These are phyloP conservation scores for Malthinus flaveolus DNA, from an alignment of 2,888 invertebrate species.

Conservation along the genomic window DNA sequence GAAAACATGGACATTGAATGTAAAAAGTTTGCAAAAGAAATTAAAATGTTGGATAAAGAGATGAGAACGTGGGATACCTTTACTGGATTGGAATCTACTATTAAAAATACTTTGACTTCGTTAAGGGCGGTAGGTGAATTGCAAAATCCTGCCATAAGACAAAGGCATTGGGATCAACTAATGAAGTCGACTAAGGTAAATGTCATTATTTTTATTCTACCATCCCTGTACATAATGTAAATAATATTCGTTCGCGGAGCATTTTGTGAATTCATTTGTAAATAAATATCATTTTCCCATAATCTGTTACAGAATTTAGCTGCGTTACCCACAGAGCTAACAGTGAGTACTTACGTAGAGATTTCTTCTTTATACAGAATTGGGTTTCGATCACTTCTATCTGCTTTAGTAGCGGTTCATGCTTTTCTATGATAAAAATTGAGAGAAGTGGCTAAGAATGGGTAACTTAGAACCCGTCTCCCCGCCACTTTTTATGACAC, in stretches of 20 bases:
- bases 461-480: no score
- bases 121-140: conserved; percentile 92
- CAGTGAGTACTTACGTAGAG: conserved; percentile 64
- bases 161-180: conserved; percentile 95
- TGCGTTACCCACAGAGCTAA: conserved; percentile 77
- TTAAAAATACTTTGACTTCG: conserved; percentile 96
- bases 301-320: conserved; percentile 75
- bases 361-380: no score
- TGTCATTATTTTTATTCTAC: no score
- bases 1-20: conserved; percentile 99
- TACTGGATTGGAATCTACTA: conserved; percentile 82
- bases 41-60: conserved; percentile 90
- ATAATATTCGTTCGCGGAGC: conserved; percentile 15
- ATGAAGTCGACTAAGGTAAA: conserved; percentile 94
- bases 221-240: conserved; percentile 29
- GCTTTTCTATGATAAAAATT: no score
- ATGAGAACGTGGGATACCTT: conserved; percentile 96
- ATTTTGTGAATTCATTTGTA: conserved; percentile 18
- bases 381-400: no score
- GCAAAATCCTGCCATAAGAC: conserved; percentile 94
- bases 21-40: conserved; percentile 96
- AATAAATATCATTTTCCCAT: conserved; percentile 31
- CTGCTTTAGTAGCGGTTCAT: not conserved
- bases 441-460: no score
- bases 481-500: no score